Evolutionary conservation across 2,888 invertebrate genomes (phyloP), one percentile per base, ranked within the genome.

Genomic region (Leptothorax acervorum): DNA sequence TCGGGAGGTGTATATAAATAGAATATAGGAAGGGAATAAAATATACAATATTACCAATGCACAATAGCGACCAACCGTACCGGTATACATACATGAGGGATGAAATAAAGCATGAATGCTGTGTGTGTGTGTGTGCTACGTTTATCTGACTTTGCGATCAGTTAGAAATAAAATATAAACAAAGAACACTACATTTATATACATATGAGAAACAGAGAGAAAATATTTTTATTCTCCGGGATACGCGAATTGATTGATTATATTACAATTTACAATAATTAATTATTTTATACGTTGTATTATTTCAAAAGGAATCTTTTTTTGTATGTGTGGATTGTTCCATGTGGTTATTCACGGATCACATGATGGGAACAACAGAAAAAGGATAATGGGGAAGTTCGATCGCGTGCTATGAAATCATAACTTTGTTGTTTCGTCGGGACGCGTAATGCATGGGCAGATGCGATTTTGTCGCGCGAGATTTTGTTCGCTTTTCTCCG

Each of bases 331-430:
- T 73, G 15, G 23, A 9, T 8, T 79, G 9, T 57, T 28, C 2
- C 31, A 18, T 55, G 11, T 11, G 39, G 55, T 39, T 28, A 31
- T 12, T 31, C 4, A 15, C 15, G 15, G 18, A 35, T 48, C 45
- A 23, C 15, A 39, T 0, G 15, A 8, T n/a, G n/a, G 6, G 8
- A 70, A 45, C 8, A 23, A 55, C 15, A 15, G 23, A 12, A 42
- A 23, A 39, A n/a, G 6, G 39, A 51, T 57, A 31, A 78, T 18
- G 42, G 31, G 4, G 3, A 8, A 35, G 57, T 31, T 60, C 11
- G 57, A 60, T 79, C 23, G 79, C 79, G 71, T 79, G 79, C 35
- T 35, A 8, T 57, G 39, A 60, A 71, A 71, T 81, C 60, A 28
- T 81, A 81, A 81, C 39, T 71, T 60, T 39, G 15, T 48, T 57